These are phyloP conservation scores for Chelmon rostratus DNA, from an alignment of 2,797 vertebrate genomes.

Conservation along the genomic window DNA sequence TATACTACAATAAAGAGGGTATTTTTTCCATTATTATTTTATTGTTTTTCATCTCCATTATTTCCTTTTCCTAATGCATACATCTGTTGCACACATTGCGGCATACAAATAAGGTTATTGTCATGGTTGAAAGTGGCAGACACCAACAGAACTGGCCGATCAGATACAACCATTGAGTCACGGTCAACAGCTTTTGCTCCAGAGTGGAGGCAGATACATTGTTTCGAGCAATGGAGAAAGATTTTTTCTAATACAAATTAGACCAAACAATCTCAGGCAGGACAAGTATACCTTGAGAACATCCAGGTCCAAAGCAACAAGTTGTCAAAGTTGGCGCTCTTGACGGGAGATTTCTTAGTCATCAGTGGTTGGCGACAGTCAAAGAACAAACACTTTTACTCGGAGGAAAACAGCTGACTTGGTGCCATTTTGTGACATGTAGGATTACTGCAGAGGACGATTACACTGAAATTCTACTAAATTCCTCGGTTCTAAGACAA, in stretches of 20 bases:
- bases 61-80: not conserved
- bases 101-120: not conserved
- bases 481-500: conserved; percentile 9
- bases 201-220: not conserved
- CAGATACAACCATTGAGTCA: not conserved
- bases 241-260: no score
- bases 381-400: conserved; percentile 1
- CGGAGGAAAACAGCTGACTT: not conserved
- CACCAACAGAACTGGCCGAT: not conserved
- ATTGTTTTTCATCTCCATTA: not conserved
- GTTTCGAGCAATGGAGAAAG: not conserved
- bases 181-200: not conserved
- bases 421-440: not conserved
- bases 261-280: no score
- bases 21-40: not conserved
- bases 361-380: not conserved
- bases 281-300: no score
- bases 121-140: not conserved
- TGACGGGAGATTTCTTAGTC: not conserved
- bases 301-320: no score
- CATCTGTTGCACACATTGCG: not conserved
- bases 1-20: not conserved
- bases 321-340: not conserved
- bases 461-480: not conserved
- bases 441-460: not conserved